Conservation (phyloP, 2,113 vertebrate species). For the Callorhinus ursinus region DNA sequence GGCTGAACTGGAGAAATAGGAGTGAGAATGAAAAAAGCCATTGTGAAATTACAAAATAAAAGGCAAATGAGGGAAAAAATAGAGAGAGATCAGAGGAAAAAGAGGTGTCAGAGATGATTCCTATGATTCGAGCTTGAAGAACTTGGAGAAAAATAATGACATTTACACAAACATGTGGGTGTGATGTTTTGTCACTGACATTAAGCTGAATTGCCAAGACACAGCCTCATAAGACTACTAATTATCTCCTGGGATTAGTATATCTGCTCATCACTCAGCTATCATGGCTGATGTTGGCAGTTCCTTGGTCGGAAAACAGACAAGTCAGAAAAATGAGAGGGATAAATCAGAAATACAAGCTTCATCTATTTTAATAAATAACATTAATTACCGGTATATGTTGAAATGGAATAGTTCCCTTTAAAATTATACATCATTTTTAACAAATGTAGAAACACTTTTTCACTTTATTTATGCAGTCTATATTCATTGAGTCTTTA, state of each 20-base stretch:
- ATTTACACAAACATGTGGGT: conserved; percentile 27
- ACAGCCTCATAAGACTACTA: conserved; percentile 1
- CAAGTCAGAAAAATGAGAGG: conserved; percentile 11
- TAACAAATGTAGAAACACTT: not conserved
- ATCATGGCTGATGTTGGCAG: not conserved
- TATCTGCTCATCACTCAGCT: not conserved
- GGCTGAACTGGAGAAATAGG: not conserved
- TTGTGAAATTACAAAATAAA: not conserved
- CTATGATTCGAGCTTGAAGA: not conserved
- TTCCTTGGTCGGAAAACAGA: not conserved
- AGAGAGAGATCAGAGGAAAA: not conserved
- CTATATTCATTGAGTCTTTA: not conserved
- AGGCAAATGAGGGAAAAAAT: not conserved
- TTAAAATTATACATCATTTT: not conserved
- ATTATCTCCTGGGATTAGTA: not conserved
- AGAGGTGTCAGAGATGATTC: not conserved
- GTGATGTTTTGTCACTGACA: conserved; percentile 51
- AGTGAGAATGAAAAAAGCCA: not conserved
- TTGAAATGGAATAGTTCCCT: not conserved
- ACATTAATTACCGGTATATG: not conserved
- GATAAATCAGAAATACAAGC: not conserved
- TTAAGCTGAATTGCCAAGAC: conserved; percentile 54
- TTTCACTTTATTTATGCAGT: not conserved
- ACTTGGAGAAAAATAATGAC: conserved; percentile 58
- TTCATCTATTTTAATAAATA: not conserved